phyloP scores from a whole-genome alignment of 2,113 vertebrate genomes.

The Carettochelys insculpta region DNA sequence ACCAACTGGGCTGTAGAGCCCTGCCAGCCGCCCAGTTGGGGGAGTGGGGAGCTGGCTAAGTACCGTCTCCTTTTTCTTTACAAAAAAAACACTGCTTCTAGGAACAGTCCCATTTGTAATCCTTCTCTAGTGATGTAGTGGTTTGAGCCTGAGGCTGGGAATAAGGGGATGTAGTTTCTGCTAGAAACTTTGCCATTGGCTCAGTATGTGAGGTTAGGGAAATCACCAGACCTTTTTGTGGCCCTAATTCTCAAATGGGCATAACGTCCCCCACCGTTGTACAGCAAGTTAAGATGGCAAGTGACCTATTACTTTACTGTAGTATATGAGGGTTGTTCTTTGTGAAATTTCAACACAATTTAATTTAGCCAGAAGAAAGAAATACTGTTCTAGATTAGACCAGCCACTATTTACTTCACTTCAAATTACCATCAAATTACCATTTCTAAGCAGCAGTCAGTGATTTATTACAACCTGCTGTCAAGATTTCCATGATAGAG shows the following conservation, averaged over 20 bases:
- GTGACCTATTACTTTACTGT: not conserved
- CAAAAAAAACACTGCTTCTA: no score
- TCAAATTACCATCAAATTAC: no score
- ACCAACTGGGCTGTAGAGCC: no score
- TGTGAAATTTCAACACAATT: not conserved
- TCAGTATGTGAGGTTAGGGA: not conserved
- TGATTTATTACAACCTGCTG: not conserved
- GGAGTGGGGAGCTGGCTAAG: no score
- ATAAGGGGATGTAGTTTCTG: not conserved
- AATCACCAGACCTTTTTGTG: not conserved
- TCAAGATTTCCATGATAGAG: not conserved
- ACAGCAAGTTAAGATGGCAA: not conserved
- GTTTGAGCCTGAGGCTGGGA: not conserved
- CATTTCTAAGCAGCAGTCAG: conserved; percentile 12
- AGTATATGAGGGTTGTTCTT: not conserved
- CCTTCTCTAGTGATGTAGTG: not conserved
- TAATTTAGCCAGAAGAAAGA: not conserved
- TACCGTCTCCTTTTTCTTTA: no score
- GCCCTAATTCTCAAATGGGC: not conserved
- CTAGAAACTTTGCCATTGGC: not conserved
- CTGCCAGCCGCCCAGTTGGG: no score
- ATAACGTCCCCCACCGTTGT: not conserved
- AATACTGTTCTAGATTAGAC: not conserved
- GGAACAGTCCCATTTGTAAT: not conserved
- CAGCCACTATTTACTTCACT: conserved; percentile 7